phyloP scores from a whole-genome alignment of 2,888 invertebrate genomes.

The Pristionchus arcanus region DNA sequence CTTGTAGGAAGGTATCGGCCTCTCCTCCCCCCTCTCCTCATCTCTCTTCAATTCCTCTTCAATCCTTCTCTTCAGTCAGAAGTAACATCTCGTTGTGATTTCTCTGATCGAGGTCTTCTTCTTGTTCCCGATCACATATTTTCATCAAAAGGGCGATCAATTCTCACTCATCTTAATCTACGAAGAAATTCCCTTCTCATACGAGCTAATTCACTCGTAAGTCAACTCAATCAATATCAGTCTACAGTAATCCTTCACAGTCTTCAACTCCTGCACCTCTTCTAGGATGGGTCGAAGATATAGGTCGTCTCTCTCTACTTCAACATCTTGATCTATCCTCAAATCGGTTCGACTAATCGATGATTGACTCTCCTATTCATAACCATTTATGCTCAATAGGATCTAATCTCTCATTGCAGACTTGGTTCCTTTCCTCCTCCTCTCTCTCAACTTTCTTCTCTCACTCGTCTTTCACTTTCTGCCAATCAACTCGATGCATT shows the following conservation, averaged over 20 bases:
- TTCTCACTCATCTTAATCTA: conserved; percentile 57
- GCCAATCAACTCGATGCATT: conserved; percentile 43
- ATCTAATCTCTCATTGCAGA: conserved; percentile 17
- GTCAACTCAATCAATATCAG: background rate
- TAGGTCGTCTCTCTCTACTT: conserved; percentile 50
- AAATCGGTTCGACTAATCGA: conserved; percentile 7
- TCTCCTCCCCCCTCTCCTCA: background rate
- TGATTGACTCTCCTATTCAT: background rate
- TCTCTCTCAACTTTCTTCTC: conserved; percentile 53
- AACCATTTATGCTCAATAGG: background rate
- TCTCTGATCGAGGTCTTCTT: conserved; percentile 50
- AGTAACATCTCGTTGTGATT: conserved; percentile 45
- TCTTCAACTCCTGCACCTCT: conserved; percentile 34
- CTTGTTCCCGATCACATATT: conserved; percentile 50
- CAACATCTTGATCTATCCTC: conserved; percentile 54
- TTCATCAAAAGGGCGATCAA: conserved; percentile 41
- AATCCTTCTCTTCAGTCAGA: background rate
- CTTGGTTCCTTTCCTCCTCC: conserved; percentile 55
- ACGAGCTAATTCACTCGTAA: conserved; percentile 42
- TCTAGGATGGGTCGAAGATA: conserved; percentile 55
- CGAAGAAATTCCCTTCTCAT: conserved; percentile 53
- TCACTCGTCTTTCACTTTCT: conserved; percentile 53
- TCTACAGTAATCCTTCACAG: conserved; percentile 39
- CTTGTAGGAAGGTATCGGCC: conserved; percentile 50
- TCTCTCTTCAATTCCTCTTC: background rate